These are phyloP conservation scores for Drosophila guanche DNA, from an alignment of 1,140 invertebrate species.

Conservation along the genomic window DNA sequence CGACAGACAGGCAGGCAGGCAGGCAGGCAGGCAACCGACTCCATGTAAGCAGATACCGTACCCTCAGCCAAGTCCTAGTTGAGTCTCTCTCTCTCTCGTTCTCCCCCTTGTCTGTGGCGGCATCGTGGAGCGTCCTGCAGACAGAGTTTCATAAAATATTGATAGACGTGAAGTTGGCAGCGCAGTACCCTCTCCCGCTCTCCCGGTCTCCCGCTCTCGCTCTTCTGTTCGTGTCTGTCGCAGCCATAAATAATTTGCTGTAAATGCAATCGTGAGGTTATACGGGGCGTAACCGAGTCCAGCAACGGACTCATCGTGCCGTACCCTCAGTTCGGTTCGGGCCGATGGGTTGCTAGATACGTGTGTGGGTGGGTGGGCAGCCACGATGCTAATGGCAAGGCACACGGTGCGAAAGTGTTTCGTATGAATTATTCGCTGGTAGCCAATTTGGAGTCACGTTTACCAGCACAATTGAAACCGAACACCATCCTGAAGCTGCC, in stretches of 20 bases:
- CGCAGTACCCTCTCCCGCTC: constrained; percentile 41
- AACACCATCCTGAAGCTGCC: constrained; percentile 25
- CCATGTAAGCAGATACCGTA: constrained; percentile 65
- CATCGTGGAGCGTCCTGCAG: constrained; percentile 57
- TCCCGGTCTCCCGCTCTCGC: no score
- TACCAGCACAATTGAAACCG: constrained; percentile 78
- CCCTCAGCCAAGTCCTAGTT: constrained; percentile 36
- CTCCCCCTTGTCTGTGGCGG: constrained; percentile 40
- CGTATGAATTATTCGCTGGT: constrained; percentile 77
- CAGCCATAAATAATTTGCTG: constrained; percentile 82
- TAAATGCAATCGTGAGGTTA: constrained; percentile 79
- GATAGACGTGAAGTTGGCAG: constrained; percentile 80
- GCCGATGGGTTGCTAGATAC: not conserved
- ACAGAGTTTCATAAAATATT: constrained; percentile 82
- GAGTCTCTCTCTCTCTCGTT: constrained; percentile 6
- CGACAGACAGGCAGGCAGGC: constrained; percentile 65
- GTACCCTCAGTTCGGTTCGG: not conserved
- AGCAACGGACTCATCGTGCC: not conserved
- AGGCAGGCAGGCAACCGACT: constrained; percentile 21
- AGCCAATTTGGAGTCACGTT: constrained; percentile 81
- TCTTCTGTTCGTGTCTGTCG: constrained; percentile 78
- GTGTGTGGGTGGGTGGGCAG: constrained; percentile 4
- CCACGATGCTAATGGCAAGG: constrained; percentile 74
- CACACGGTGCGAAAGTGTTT: constrained; percentile 78
- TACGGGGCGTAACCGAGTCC: constrained; percentile 54